Evolutionary conservation across 1,140 invertebrate genomes (phyloP), one percentile per base, ranked within the genome.

Genomic region (Amyelois transitella): DNA sequence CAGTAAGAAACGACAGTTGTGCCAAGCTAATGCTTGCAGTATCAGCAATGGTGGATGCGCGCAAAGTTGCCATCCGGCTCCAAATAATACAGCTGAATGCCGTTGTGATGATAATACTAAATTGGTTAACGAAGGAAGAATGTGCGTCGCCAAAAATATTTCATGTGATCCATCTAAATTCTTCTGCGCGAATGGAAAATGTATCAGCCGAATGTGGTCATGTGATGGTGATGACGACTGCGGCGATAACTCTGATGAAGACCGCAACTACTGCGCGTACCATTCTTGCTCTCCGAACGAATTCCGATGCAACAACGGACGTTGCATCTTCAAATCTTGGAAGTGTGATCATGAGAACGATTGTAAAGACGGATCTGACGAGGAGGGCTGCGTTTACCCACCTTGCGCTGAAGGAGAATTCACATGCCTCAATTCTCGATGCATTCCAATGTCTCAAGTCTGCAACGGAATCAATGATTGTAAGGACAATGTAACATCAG

Each of bases 141-240:
- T 96, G 96, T 98, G 96, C 73, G 95, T 96, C 0, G 90, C 94
- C 0, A 94, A 95, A 56, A 98, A 97, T 68, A 91, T 95, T 2
- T 97, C 94, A 0, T 99, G 98, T 78, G 95, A 97, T 66, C 82
- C 91, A 0, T 93, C 92, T 62, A 98, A 98, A 80, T 99, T 99
- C 84, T 94, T 96, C 61, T 99, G 98, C 77, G 91, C 91, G 8
- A 98, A 98, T 81, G 97, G 96, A 6, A 95, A 97, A 69, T 99
- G 98, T 74, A 98, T 99, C 54, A 96, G 95, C 0, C 89, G 96
- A 48, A 95, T 98, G 91, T 99, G 97, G 96, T 95, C 97, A 2
- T 99, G 98, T 82, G 98, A 99, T 81, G 95, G 96, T 0, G 97
- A 99, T 63, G 94, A 97, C 65, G 96, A 99, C 71, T 99, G 98